These are phyloP conservation scores for Capitella teleta DNA, from an alignment of 1,140 invertebrate genomes.

Conservation along the genomic window DNA sequence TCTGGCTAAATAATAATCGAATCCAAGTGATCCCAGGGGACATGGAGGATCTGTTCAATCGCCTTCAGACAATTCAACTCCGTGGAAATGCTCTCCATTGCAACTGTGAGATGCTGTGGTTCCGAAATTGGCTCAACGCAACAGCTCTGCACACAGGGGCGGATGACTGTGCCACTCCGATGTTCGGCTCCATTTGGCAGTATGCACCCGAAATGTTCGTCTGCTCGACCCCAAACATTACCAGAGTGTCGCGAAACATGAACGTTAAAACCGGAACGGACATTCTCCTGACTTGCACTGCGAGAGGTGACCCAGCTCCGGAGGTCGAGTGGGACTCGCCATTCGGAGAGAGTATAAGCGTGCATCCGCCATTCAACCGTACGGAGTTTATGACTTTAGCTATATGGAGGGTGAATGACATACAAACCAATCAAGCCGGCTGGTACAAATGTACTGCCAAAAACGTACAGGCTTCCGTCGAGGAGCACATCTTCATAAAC, in stretches of 20 bases:
- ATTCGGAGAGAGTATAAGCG: slow-evolving; percentile 5
- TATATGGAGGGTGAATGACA: not conserved
- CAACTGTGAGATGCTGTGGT: slow-evolving; percentile 14
- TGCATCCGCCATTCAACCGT: slow-evolving; percentile 6
- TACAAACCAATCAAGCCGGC: not conserved
- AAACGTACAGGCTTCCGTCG: slow-evolving; percentile 2
- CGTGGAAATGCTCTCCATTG: slow-evolving; percentile 6
- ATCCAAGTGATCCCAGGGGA: not conserved
- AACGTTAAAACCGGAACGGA: not conserved
- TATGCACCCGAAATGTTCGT: not conserved
- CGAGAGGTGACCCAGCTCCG: slow-evolving; percentile 5
- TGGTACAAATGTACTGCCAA: slow-evolving; percentile 8
- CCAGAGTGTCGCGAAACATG: not conserved
- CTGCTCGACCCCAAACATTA: slow-evolving; percentile 5
- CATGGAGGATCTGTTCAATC: not conserved
- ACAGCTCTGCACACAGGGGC: not conserved
- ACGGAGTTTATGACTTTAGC: slow-evolving; percentile 1
- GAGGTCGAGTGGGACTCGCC: slow-evolving; percentile 7
- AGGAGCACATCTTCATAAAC: not conserved
- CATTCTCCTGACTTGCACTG: slow-evolving; percentile 3
- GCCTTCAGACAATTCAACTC: not conserved
- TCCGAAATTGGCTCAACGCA: slow-evolving; percentile 5
- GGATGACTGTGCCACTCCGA: not conserved
- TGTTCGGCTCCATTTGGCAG: not conserved
- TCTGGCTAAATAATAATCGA: not conserved